phyloP scores from a whole-genome alignment of 2,797 vertebrate species.

The Linurgus olivaceus region DNA sequence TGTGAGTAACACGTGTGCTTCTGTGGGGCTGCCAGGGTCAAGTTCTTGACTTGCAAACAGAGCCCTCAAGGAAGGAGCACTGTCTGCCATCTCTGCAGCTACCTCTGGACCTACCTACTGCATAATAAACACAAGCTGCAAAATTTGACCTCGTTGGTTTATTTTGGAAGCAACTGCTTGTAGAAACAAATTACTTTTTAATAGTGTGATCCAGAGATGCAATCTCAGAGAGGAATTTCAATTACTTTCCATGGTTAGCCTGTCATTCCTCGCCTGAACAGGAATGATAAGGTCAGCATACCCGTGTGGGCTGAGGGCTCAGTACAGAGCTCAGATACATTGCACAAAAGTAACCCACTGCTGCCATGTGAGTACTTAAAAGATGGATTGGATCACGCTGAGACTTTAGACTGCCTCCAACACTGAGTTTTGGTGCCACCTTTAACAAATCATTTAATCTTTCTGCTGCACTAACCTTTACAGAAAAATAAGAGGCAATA shows the following conservation, averaged over 20 bases:
- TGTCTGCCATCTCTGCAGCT: not conserved
- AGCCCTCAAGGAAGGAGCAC: not conserved
- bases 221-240: conserved; percentile 55
- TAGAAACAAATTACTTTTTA: conserved; percentile 56
- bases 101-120: not conserved
- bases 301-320: not conserved
- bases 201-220: not conserved
- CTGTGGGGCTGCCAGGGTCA: not conserved
- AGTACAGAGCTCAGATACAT: not conserved
- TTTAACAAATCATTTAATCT: not conserved
- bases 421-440: not conserved
- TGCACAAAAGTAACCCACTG: not conserved
- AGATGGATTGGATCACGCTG: not conserved
- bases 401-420: not conserved
- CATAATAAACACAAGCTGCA: not conserved
- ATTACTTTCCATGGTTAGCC: conserved; percentile 33
- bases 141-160: conserved; percentile 8
- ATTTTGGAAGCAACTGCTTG: conserved; percentile 35
- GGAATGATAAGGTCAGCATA: conserved; percentile 37
- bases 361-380: not conserved
- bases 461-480: not conserved
- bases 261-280: conserved; percentile 39
- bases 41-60: not conserved
- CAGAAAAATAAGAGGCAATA: not conserved
- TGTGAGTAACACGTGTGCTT: rapidly evolving